phyloP scores from a whole-genome alignment of 2,113 vertebrate species.

The Ondatra zibethicus region DNA sequence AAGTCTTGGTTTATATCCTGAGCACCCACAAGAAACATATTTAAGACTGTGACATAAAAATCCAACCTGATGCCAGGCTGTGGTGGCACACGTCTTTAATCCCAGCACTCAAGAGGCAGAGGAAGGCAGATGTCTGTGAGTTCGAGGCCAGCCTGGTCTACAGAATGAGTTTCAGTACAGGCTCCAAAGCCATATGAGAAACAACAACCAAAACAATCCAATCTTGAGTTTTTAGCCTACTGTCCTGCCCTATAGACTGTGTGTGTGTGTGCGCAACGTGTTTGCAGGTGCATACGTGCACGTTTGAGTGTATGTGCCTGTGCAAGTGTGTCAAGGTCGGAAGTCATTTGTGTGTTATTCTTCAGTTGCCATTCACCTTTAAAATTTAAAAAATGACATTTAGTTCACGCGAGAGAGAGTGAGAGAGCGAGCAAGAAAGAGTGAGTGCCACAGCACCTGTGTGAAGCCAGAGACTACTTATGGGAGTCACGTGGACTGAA shows the following conservation, averaged over 20 bases:
- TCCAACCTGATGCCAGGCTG: neutral
- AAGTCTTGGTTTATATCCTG: neutral
- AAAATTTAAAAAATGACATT: no score
- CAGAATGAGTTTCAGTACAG: no score
- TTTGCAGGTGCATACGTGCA: neutral
- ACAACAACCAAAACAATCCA: neutral
- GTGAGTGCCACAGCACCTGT: neutral
- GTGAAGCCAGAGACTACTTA: neutral
- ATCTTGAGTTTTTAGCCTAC: neutral
- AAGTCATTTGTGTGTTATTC: neutral
- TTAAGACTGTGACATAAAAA: neutral
- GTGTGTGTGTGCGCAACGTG: neutral
- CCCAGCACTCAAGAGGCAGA: no score
- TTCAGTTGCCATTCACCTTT: neutral
- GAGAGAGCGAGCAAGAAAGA: neutral
- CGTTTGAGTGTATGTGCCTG: neutral
- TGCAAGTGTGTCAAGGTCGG: neutral
- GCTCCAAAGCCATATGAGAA: no score
- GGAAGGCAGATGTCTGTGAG: no score
- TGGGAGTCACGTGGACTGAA: neutral
- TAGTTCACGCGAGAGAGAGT: neutral
- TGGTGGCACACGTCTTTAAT: no score
- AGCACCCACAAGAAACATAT: neutral
- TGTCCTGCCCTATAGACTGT: neutral
- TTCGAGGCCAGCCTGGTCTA: no score